These are phyloP conservation scores for Drosophila fungiperda DNA, from an alignment of 2,888 invertebrate genomes.

Conservation along the genomic window DNA sequence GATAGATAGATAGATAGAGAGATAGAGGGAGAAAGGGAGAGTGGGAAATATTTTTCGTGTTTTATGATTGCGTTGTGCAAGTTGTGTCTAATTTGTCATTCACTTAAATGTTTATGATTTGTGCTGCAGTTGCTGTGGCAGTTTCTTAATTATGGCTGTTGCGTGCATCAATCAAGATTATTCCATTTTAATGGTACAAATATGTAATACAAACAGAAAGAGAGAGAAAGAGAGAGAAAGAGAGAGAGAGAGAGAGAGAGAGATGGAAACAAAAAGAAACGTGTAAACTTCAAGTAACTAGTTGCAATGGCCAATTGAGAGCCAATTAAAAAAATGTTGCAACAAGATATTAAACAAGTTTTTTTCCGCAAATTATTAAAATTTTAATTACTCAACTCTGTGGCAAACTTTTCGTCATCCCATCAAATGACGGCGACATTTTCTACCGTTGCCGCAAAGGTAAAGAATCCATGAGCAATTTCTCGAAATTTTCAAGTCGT, in stretches of 20 bases:
- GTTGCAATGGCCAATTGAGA: constrained; percentile 62
- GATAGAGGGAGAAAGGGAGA: not conserved
- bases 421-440: constrained; percentile 10
- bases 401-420: constrained; percentile 55
- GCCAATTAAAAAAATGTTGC: constrained; percentile 65
- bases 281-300: not conserved
- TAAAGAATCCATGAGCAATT: constrained; percentile 17
- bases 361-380: constrained; percentile 61
- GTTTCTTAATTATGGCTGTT: constrained; percentile 26
- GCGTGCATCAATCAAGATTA: constrained; percentile 34
- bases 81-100: constrained; percentile 55
- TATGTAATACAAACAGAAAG: not conserved
- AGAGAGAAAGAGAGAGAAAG: not conserved
- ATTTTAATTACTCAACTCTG: constrained; percentile 73
- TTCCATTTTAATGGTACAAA: constrained; percentile 7
- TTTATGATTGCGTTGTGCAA: constrained; percentile 62
- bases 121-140: constrained; percentile 13
- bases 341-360: constrained; percentile 64
- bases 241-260: not conserved
- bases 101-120: constrained; percentile 43
- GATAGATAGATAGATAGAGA: not conserved
- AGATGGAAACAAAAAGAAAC: not conserved
- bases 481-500: not conserved
- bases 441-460: constrained; percentile 40
- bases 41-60: constrained; percentile 12